Evolutionary conservation across 1,140 invertebrate species (phyloP).

Genomic region (Bradysia coprophila): DNA sequence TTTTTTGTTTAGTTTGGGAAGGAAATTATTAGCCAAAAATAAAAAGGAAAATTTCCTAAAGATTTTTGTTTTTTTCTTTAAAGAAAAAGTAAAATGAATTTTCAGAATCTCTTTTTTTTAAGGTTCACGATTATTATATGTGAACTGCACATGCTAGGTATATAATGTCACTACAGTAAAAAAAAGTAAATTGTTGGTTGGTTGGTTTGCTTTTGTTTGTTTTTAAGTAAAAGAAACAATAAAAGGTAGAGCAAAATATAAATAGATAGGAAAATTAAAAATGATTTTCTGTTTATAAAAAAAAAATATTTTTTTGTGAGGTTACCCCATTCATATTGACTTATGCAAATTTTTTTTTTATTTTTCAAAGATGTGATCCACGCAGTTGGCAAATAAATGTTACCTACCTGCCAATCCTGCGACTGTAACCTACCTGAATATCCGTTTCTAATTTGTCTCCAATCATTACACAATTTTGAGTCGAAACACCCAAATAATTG

Average conservation of each 20-base stretch:
- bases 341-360: not conserved
- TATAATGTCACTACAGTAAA: no score
- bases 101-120: no score
- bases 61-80: not conserved
- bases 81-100: no score
- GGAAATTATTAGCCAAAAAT: conserved; percentile 1
- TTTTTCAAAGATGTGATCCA: not conserved
- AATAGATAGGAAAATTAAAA: no score
- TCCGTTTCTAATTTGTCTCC: conserved; percentile 74
- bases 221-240: not conserved
- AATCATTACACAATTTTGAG: conserved; percentile 62
- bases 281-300: not conserved
- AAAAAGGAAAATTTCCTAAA: not conserved
- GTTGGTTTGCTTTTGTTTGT: not conserved
- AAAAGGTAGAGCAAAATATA: not conserved
- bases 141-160: no score
- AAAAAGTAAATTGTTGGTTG: no score
- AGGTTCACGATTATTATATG: no score
- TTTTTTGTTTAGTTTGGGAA: conserved; percentile 1
- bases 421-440: conserved; percentile 33
- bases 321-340: not conserved
- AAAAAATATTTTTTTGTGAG: not conserved
- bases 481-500: conserved; percentile 45
- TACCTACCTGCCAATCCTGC: not conserved
- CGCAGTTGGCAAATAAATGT: not conserved